These are phyloP conservation scores for Bathynomus jamesi DNA, from an alignment of 1,140 invertebrate species.

Conservation along the genomic window DNA sequence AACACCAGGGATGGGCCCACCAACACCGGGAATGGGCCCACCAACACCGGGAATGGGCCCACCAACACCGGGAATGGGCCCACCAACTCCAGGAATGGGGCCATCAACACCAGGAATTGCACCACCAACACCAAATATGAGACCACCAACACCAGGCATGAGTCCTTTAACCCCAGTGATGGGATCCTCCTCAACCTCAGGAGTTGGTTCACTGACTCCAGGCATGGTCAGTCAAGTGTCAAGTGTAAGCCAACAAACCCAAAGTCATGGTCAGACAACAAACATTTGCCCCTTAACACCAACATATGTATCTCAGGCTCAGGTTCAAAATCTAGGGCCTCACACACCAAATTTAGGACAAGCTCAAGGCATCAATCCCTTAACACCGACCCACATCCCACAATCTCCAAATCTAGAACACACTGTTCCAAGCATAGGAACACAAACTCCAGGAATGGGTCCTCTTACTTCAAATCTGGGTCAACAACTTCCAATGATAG, in stretches of 20 bases:
- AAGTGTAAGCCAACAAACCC: not conserved
- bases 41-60: not conserved
- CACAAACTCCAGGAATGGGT: not conserved
- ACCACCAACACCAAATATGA: not conserved
- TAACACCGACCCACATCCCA: not conserved
- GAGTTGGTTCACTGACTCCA: not conserved
- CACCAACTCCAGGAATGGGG: not conserved
- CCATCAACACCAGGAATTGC: not conserved
- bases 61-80: not conserved
- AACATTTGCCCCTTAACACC: not conserved
- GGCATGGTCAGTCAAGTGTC: not conserved
- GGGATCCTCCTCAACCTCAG: not conserved
- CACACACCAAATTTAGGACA: not conserved
- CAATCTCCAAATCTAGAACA: not conserved
- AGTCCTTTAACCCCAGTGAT: not conserved
- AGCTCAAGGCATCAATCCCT: not conserved
- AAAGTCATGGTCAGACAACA: not conserved
- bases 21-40: not conserved
- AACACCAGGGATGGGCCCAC: not conserved
- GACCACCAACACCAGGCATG: not conserved
- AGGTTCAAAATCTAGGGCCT: not conserved
- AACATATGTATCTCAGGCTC: not conserved
- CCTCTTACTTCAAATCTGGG: not conserved
- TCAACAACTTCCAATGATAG: not conserved
- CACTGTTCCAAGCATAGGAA: not conserved